Evolutionary conservation across 2,797 vertebrate genomes (phyloP).

Genomic region (Eremophila alpestris): DNA sequence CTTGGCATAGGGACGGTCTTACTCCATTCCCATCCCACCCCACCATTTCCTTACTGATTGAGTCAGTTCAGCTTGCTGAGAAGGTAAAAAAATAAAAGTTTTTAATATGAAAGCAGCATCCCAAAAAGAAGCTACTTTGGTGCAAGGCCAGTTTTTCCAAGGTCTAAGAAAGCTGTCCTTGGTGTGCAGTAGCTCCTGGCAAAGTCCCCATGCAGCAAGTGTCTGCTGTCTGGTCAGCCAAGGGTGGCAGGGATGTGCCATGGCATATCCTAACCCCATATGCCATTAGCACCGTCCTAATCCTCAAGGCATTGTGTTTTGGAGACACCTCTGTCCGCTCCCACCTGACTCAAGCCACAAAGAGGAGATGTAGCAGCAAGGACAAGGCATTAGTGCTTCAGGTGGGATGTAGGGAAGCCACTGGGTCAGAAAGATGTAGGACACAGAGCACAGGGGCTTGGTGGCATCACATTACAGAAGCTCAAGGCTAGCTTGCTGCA

Average conservation of each 20-base stretch:
- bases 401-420: neutral
- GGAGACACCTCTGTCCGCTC: neutral
- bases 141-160: neutral
- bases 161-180: neutral
- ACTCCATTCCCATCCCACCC: neutral
- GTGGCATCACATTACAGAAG: rapidly evolving
- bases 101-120: neutral
- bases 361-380: neutral
- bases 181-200: neutral
- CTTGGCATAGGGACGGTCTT: neutral
- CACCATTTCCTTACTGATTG: neutral
- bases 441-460: neutral
- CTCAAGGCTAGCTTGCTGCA: neutral
- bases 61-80: neutral
- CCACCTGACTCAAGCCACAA: neutral
- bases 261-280: too few species aligned
- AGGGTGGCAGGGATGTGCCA: neutral
- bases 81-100: neutral
- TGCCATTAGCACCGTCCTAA: neutral
- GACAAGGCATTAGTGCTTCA: neutral
- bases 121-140: neutral
- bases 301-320: rapidly evolving
- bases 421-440: neutral
- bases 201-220: neutral
- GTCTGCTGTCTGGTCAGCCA: neutral